Percentiles rank a stretch among this genome's conserved stretches.
Evolutionary conservation across 1,140 invertebrate genomes (phyloP).

Genomic region (Frieseomelitta varia): DNA sequence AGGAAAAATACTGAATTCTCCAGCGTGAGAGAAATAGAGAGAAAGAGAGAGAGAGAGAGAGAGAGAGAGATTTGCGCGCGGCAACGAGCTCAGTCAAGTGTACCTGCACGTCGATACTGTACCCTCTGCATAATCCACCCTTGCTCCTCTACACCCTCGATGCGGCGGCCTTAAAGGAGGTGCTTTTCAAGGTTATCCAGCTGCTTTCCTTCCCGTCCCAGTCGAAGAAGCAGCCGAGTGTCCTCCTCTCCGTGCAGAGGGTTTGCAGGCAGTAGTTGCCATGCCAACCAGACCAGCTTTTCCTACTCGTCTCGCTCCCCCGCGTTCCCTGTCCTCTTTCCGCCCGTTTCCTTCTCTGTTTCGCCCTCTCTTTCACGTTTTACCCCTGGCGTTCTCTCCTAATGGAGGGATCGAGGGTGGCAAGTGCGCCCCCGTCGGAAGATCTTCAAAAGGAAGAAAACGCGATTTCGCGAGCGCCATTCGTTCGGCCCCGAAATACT

Average conservation of each 20-base stretch:
- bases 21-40: background rate
- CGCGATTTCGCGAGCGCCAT: conserved; percentile 76
- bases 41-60: background rate
- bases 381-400: conserved; percentile 26
- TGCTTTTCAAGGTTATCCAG: conserved; percentile 68
- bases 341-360: too few species aligned
- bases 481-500: conserved; percentile 62
- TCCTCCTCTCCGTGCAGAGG: conserved; percentile 39
- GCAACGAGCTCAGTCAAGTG: conserved; percentile 38
- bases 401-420: conserved; percentile 56
- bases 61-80: background rate
- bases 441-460: conserved; percentile 71
- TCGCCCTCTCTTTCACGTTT: background rate
- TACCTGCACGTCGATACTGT: conserved; percentile 49
- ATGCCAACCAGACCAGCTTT: conserved; percentile 61
- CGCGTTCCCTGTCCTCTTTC: background rate
- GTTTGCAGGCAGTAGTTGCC: conserved; percentile 54
- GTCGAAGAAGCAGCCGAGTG: conserved; percentile 38
- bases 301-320: conserved; percentile 33
- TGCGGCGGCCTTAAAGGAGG: conserved; percentile 55
- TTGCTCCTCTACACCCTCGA: conserved; percentile 34
- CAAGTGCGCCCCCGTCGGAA: conserved; percentile 61
- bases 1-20: background rate
- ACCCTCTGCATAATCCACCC: conserved; percentile 42
- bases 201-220: conserved; percentile 25